Conservation (phyloP, 1,140 invertebrate species). For the Rhyacophila brunnea region DNA sequence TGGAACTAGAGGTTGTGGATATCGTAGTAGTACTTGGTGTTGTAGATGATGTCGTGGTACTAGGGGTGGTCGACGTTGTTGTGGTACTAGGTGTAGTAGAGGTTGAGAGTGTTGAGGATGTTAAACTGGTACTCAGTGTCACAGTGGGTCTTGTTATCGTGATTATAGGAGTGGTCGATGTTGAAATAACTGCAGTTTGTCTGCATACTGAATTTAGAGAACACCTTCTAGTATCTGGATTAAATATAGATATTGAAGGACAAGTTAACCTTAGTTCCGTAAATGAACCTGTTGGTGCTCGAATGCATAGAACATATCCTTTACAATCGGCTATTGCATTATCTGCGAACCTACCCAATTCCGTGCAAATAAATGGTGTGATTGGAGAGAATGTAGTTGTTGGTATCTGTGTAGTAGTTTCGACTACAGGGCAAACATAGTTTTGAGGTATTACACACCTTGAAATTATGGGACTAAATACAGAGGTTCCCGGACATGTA, state of each 20-base stretch:
- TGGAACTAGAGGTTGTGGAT: not conserved
- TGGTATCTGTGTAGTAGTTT: too few relatives aligned
- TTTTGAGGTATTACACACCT: too few relatives aligned
- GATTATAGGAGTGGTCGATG: not conserved
- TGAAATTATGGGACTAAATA: too few relatives aligned
- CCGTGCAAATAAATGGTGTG: slow-evolving; percentile 12
- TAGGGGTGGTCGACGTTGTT: not conserved
- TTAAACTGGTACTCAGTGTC: too few relatives aligned
- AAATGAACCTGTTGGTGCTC: not conserved
- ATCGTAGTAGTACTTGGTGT: not conserved
- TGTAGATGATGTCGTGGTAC: not conserved
- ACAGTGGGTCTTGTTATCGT: not conserved
- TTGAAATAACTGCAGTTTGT: too few relatives aligned
- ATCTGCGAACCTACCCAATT: slow-evolving; percentile 22
- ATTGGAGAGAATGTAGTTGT: too few relatives aligned
- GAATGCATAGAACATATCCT: slow-evolving; percentile 17
- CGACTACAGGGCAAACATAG: too few relatives aligned
- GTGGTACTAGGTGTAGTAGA: not conserved
- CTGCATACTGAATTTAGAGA: too few relatives aligned
- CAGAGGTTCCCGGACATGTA: too few relatives aligned
- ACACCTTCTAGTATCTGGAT: slow-evolving; percentile 14
- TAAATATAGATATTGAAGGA: slow-evolving; percentile 8
- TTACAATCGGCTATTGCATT: slow-evolving; percentile 5
- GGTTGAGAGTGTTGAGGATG: not conserved
- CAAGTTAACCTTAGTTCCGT: slow-evolving; percentile 11